A percentile compares a stretch with the other conserved stretches of the same genome.
phyloP scores from a whole-genome alignment of 2,113 vertebrate genomes.

The Lepus europaeus region DNA sequence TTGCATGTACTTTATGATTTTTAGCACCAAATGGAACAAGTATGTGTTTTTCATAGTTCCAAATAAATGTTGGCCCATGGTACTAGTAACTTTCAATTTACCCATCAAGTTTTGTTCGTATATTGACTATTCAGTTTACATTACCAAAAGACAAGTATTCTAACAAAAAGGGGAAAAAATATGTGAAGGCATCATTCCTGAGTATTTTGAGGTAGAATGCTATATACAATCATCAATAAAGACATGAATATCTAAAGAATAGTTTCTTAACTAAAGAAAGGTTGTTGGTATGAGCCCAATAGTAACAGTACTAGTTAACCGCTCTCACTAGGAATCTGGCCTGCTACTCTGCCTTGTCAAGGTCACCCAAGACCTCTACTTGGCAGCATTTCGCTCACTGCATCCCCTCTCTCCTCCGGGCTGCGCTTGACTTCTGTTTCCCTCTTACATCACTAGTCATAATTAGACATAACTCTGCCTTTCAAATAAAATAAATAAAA shows the following conservation, averaged over 20 bases:
- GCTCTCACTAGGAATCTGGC: background rate
- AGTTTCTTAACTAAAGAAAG: background rate
- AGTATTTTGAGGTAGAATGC: background rate
- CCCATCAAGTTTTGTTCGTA: background rate
- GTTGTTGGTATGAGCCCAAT: background rate
- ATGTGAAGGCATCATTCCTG: background rate
- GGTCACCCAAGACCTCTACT: background rate
- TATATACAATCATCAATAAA: background rate
- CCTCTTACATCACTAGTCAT: background rate
- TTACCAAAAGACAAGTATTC: background rate
- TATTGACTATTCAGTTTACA: background rate
- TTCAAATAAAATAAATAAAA: background rate
- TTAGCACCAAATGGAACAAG: background rate
- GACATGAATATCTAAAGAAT: background rate
- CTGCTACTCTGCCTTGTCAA: background rate
- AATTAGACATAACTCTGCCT: no score
- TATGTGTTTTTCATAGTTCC: background rate
- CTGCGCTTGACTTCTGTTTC: background rate
- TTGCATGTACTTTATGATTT: background rate
- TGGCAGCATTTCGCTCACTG: background rate
- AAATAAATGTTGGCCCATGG: background rate
- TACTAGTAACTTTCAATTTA: background rate
- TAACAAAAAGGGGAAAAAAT: background rate
- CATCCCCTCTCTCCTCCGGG: background rate
- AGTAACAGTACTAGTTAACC: background rate